These are phyloP conservation scores for Eupithecia pulchellata DNA, from an alignment of 2,888 invertebrate genomes.

Conservation along the genomic window DNA sequence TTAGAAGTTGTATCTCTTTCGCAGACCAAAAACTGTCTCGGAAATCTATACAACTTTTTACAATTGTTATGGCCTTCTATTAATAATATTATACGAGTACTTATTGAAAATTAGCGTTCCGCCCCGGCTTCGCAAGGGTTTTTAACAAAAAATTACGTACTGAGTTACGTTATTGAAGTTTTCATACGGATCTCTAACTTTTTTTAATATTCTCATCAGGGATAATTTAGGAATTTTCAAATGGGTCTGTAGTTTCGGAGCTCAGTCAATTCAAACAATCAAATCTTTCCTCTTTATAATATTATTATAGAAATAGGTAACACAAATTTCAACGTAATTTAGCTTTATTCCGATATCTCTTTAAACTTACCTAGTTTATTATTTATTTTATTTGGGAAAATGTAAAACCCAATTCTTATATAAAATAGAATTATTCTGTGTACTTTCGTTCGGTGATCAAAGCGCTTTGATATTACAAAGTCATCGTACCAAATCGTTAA, in stretches of 20 bases:
- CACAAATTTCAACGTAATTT: neutral
- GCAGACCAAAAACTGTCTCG: slow-evolving; percentile 73
- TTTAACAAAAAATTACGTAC: no score
- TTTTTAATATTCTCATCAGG: no score
- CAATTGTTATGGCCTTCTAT: slow-evolving; percentile 60
- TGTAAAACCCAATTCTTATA: neutral
- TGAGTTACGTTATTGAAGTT: no score
- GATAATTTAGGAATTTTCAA: no score
- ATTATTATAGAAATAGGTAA: no score
- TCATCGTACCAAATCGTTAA: neutral
- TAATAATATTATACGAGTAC: neutral
- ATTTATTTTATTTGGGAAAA: neutral
- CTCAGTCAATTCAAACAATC: no score
- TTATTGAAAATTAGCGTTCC: slow-evolving; percentile 7
- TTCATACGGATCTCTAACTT: no score
- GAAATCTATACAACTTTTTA: slow-evolving; percentile 73
- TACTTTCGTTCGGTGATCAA: neutral
- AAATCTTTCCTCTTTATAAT: no score
- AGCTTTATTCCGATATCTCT: neutral
- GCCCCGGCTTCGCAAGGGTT: no score
- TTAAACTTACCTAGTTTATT: neutral
- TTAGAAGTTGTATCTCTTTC: slow-evolving; percentile 76
- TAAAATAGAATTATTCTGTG: no score
- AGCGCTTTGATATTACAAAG: neutral
- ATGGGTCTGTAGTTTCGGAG: no score